phyloP scores from a whole-genome alignment of 2,888 invertebrate genomes.

The Callinectes sapidus region DNA sequence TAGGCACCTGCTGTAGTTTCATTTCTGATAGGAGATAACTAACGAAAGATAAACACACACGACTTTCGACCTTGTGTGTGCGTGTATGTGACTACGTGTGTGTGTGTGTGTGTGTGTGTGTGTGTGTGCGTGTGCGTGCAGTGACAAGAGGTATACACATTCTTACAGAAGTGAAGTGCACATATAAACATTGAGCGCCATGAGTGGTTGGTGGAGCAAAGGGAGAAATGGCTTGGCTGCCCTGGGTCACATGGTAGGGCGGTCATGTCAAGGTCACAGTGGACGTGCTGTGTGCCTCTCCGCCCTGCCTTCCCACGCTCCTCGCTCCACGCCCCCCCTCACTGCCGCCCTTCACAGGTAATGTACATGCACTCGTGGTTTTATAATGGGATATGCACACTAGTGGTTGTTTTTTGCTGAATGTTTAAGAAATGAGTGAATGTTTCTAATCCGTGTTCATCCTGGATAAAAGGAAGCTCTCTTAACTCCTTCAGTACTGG shows the following conservation, averaged over 20 bases:
- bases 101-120: neutral
- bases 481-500: too few relatives aligned
- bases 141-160: neutral
- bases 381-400: too few relatives aligned
- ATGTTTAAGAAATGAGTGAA: too few relatives aligned
- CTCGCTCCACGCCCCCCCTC: neutral
- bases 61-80: too few relatives aligned
- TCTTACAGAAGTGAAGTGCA: neutral
- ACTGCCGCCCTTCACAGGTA: neutral
- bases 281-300: neutral
- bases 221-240: neutral
- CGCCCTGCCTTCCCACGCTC: neutral
- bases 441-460: too few relatives aligned
- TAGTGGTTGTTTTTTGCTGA: too few relatives aligned
- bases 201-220: neutral
- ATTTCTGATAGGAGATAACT: neutral
- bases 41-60: too few relatives aligned
- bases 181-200: neutral
- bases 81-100: neutral
- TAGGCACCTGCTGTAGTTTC: neutral
- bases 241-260: neutral
- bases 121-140: neutral
- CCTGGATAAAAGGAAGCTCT: too few relatives aligned
- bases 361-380: neutral
- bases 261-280: neutral